Conservation (phyloP, 2,888 invertebrate genomes). For the Myopa tessellatipennis region DNA sequence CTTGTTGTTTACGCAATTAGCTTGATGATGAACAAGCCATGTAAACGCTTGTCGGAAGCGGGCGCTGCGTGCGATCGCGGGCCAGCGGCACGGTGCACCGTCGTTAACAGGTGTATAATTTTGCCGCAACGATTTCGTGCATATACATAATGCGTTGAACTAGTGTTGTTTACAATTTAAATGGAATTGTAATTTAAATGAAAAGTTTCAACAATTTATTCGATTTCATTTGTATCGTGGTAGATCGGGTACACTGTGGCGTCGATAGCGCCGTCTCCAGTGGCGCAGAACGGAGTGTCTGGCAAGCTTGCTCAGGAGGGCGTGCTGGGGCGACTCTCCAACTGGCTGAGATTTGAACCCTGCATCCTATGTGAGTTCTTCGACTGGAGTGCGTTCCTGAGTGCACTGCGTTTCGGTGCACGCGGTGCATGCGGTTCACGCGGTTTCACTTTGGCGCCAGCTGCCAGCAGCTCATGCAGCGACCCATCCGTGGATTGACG, state of each 20-base stretch:
- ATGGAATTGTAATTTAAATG: background rate
- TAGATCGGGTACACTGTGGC: background rate
- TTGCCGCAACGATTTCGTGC: constrained; percentile 16
- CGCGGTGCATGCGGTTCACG: no score
- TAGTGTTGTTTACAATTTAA: constrained; percentile 33
- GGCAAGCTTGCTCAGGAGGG: background rate
- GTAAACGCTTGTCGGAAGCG: constrained; percentile 36
- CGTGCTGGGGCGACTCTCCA: no score
- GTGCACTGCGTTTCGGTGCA: no score
- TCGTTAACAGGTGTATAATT: constrained; percentile 32
- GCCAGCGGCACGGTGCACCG: background rate
- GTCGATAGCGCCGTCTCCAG: constrained; percentile 36
- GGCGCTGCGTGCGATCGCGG: constrained; percentile 30
- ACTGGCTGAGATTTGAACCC: no score
- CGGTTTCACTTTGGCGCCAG: constrained; percentile 18
- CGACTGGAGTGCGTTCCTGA: no score
- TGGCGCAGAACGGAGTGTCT: constrained; percentile 28
- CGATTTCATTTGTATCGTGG: background rate
- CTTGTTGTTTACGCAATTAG: constrained; percentile 28
- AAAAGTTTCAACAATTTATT: constrained; percentile 32
- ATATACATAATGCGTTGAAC: constrained; percentile 13
- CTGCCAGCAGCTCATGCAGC: constrained; percentile 7
- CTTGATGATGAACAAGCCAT: constrained; percentile 21
- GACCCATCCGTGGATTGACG: constrained; percentile 21
- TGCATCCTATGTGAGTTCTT: no score